These are phyloP conservation scores for Axis porcinus DNA, from an alignment of 2,113 vertebrate species.

Conservation along the genomic window DNA sequence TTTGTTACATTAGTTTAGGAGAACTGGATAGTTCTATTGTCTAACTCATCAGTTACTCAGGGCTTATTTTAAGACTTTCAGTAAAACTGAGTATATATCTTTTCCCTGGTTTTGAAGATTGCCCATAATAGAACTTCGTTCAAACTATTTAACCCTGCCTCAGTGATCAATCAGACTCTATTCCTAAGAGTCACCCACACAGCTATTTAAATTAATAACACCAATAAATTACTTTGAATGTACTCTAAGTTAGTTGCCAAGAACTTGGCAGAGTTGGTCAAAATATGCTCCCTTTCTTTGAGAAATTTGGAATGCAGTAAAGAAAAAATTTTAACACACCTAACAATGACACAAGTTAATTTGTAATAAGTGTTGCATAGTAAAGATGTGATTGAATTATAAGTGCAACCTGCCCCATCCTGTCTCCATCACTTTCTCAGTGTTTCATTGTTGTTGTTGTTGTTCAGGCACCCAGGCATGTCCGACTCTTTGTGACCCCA, in stretches of 20 bases:
- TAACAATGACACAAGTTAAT: background rate
- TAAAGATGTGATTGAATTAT: background rate
- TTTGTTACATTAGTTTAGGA: background rate
- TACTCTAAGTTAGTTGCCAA: background rate
- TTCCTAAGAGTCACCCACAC: background rate
- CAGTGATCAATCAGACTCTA: background rate
- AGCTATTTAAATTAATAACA: background rate
- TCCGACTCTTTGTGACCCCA: fast-evolving
- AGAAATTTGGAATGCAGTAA: background rate
- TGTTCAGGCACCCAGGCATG: background rate
- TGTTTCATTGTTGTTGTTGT: background rate
- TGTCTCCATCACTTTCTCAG: background rate
- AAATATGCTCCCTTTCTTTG: background rate
- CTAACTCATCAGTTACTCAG: background rate
- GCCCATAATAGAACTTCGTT: background rate
- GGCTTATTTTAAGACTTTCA: background rate
- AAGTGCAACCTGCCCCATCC: background rate
- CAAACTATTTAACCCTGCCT: background rate
- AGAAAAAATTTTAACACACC: background rate
- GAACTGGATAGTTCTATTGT: background rate
- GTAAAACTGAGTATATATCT: background rate
- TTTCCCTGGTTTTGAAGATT: background rate
- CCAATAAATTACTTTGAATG: background rate
- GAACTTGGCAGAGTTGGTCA: background rate
- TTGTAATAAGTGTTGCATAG: background rate